phyloP scores from a whole-genome alignment of 2,113 vertebrate species.

The Ginglymostoma cirratum region DNA sequence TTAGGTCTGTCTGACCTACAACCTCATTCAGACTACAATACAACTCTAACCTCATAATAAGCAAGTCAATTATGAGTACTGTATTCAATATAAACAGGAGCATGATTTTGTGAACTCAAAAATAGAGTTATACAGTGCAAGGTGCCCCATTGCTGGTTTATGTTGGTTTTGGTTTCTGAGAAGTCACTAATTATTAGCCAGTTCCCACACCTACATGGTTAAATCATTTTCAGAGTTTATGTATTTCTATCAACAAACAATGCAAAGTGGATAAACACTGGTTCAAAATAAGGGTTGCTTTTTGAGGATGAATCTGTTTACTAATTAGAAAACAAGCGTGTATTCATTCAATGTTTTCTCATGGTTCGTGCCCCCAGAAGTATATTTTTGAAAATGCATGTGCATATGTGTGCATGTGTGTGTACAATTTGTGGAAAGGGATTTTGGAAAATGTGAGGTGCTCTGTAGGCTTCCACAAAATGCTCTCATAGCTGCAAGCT shows the following conservation, averaged over 20 bases:
- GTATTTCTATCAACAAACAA: too few relatives aligned
- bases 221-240: neutral
- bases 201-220: neutral
- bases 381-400: too few relatives aligned
- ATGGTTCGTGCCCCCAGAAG: neutral
- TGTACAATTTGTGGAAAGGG: too few relatives aligned
- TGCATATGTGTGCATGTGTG: too few relatives aligned
- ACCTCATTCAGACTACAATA: too few relatives aligned
- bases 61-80: neutral
- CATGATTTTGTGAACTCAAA: neutral
- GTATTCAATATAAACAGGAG: neutral
- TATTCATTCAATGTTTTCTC: too few relatives aligned
- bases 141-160: neutral
- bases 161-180: neutral
- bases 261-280: neutral
- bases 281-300: neutral
- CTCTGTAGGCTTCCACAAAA: neutral
- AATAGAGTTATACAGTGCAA: neutral
- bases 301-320: neutral
- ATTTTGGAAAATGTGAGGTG: too few relatives aligned
- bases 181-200: neutral
- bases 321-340: neutral
- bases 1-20: too few relatives aligned
- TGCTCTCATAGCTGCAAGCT: neutral
- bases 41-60: neutral